Evolutionary conservation across 2,797 vertebrate species (phyloP).

Genomic region (Chromobotia macracanthus): DNA sequence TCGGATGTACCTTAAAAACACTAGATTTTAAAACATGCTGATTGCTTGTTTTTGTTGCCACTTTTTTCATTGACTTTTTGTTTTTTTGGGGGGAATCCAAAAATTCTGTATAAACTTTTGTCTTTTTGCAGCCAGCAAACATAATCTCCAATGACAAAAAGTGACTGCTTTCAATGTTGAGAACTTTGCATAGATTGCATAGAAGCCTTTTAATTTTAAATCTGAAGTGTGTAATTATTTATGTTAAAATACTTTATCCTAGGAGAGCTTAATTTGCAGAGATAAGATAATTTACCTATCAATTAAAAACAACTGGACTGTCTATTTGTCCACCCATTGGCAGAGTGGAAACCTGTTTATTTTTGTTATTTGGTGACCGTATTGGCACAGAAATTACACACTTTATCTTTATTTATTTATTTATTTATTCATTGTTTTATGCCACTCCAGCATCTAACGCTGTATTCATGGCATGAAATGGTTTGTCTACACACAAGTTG

Average conservation of each 20-base stretch:
- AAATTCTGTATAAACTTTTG: not conserved
- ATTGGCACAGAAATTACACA: too few species aligned
- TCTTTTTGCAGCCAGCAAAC: constrained; percentile 14
- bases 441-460: too few species aligned
- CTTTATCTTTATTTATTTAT: too few species aligned
- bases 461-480: too few species aligned
- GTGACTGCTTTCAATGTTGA: not conserved
- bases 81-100: not conserved
- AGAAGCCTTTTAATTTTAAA: not conserved
- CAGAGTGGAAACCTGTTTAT: too few species aligned
- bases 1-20: constrained; percentile 23
- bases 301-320: too few species aligned
- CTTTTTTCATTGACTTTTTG: not conserved
- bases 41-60: constrained; percentile 32
- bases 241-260: not conserved
- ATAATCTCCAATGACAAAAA: not conserved
- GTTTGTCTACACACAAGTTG: too few species aligned
- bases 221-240: not conserved
- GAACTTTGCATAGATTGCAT: not conserved
- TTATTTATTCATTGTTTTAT: too few species aligned
- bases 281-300: not conserved
- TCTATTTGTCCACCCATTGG: too few species aligned
- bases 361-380: too few species aligned
- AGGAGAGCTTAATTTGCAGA: not conserved
- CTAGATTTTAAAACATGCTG: constrained; percentile 47